Evolutionary conservation across 2,888 invertebrate genomes (phyloP), one percentile per base, ranked within the genome.

Genomic region (Ennomos erosarius): DNA sequence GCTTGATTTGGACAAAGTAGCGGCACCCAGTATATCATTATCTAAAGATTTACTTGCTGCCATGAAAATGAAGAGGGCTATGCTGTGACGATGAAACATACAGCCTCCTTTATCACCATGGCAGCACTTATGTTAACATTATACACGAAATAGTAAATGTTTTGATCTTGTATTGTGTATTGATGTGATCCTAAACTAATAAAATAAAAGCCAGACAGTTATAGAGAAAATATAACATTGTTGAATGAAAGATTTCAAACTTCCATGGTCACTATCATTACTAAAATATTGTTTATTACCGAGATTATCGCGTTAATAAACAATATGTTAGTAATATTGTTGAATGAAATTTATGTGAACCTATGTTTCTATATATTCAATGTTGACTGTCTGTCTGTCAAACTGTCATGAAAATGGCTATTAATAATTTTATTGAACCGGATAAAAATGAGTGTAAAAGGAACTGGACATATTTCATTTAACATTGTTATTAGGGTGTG

Each of bases 81-180:
- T 26, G 26, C 3, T 26, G 6, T 26, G 26, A 6, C 26, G 5
- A 26, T 26, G 5, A 26, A 26, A 26, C 26, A 45, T 16, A 46
- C n/a, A 49, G n/a, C 33, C 13, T 33, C 8, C 4, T 51, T 13
- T 48, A 8, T 38, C 52, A 12, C 37, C 13, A 49, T 33, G 54
- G 45, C 45, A 59, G 45, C 40, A 78, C 84, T 81, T 86, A 79
- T 84, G 82, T 85, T 84, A 82, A 75, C 74, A 79, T 78, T 83
- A 74, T 87, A 87, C 82, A 84, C 79, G 75, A 50, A 60, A 83
- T 88, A 87, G 81, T 88, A 79, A 85, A 88, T 87, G 86, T 90
- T 86, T 85, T 84, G 68, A 82, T 82, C 84, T 83, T 82, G 84
- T 90, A 84, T 82, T 84, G 88, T 88, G 87, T 89, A 86, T 86